Evolutionary conservation across 2,888 invertebrate species (phyloP), one percentile per base, ranked within the genome.

Genomic region (Drosophila setosimentum): DNA sequence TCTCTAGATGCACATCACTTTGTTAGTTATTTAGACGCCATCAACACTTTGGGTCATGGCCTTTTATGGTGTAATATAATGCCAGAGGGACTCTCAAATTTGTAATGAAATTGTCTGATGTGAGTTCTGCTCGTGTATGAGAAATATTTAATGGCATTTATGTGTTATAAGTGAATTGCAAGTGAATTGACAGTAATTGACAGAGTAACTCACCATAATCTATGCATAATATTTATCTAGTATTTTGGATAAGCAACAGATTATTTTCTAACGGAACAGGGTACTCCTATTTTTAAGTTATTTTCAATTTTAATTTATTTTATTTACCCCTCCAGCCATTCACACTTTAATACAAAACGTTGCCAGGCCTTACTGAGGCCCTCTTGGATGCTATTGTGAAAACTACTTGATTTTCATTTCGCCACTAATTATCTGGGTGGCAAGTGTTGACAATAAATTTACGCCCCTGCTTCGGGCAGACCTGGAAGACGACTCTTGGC

Each of bases 371-470:
- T 37, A 37, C 18, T 16, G 18, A 7, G 69, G 69, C 27, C 37
- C 42, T 55, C 48, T 57, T 60, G 21, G 32, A 4, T 45, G 45
- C 72, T 54, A 71, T 76, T 80, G 62, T 72, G 62, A 49, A 60
- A 78, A 72, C 73, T 78, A 76, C 69, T 87, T 83, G 74, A 68
- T 83, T 85, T 87, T 85, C 82, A 85, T 85, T 86, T 89, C 82
- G 78, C 80, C 83, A 86, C 80, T 83, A 84, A 89, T 89, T 89
- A 89, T 82, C 79, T 78, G 64, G 58, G 50, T 55, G 73, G 78
- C 68, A 78, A 81, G 76, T 84, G 84, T 81, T 87, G 84, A 82
- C 86, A 80, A 84, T 89, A 87, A 89, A 87, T 86, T 68, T 57
- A 65, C 50, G 29, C 67, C 67, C 37, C 29, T 63, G 33, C 40